These are phyloP conservation scores for Zaprionus nigranus DNA, from an alignment of 1,140 invertebrate genomes.

Conservation along the genomic window DNA sequence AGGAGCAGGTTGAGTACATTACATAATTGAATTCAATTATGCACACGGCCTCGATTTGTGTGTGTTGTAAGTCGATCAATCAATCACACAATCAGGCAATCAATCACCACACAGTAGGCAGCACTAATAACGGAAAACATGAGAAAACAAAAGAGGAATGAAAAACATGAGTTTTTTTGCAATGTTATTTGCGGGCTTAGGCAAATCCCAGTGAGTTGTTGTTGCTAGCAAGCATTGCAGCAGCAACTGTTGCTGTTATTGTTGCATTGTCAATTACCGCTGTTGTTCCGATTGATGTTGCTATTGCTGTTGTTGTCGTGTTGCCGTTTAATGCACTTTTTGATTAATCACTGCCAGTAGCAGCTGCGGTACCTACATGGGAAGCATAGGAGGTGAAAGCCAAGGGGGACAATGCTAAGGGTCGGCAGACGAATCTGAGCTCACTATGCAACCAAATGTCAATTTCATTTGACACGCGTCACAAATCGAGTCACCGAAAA, in stretches of 20 bases:
- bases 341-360: constrained; percentile 25
- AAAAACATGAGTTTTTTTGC: background rate
- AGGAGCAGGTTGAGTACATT: constrained; percentile 12
- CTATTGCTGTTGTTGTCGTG: constrained; percentile 5
- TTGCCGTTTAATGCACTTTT: constrained; percentile 36
- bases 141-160: background rate
- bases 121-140: constrained; percentile 16
- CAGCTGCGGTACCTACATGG: constrained; percentile 4
- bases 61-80: constrained; percentile 46
- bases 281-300: constrained; percentile 1
- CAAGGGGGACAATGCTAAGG: too few species aligned
- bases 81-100: constrained; percentile 39
- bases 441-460: constrained; percentile 49
- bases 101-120: constrained; percentile 32
- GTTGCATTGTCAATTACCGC: background rate
- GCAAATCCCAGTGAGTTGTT: constrained; percentile 1
- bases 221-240: background rate
- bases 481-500: constrained; percentile 31
- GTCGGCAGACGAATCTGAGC: background rate
- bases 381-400: background rate
- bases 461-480: constrained; percentile 48
- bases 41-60: constrained; percentile 8
- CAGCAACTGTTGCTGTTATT: background rate
- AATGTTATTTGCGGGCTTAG: background rate
- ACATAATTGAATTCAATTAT: constrained; percentile 54